These are phyloP conservation scores for Pherbina coryleti DNA, from an alignment of 2,888 invertebrate genomes.

Conservation along the genomic window DNA sequence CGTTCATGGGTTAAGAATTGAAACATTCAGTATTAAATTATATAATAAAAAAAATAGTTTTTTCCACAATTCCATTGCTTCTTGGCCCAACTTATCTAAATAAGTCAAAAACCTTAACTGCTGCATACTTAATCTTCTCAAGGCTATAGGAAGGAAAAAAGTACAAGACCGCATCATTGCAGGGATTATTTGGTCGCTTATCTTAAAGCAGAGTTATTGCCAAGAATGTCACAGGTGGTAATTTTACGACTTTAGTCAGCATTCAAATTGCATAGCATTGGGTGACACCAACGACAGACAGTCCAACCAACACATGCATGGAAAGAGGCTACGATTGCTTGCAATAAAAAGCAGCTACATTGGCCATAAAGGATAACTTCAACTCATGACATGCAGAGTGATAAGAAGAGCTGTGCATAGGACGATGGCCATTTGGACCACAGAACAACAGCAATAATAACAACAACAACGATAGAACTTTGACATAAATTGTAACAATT, in stretches of 20 bases:
- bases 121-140: too few relatives aligned
- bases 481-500: constrained; percentile 1
- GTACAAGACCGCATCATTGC: background rate
- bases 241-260: constrained; percentile 16
- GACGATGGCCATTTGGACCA: background rate
- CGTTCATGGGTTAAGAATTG: too few relatives aligned
- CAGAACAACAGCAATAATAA: background rate
- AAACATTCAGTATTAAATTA: too few relatives aligned
- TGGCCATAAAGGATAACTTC: constrained; percentile 11
- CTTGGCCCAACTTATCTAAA: too few relatives aligned
- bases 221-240: constrained; percentile 28
- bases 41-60: too few relatives aligned
- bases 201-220: constrained; percentile 19
- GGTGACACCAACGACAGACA: background rate
- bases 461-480: background rate
- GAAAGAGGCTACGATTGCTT: constrained; percentile 3
- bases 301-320: background rate
- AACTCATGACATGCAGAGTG: background rate
- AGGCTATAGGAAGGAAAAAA: background rate
- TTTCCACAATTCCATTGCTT: too few relatives aligned
- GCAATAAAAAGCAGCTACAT: background rate
- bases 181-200: constrained; percentile 7
- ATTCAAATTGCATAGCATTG: constrained; percentile 10
- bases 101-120: too few relatives aligned
- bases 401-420: too few relatives aligned